Conservation (phyloP, 1,140 invertebrate genomes). For the Bombus polaris region DNA sequence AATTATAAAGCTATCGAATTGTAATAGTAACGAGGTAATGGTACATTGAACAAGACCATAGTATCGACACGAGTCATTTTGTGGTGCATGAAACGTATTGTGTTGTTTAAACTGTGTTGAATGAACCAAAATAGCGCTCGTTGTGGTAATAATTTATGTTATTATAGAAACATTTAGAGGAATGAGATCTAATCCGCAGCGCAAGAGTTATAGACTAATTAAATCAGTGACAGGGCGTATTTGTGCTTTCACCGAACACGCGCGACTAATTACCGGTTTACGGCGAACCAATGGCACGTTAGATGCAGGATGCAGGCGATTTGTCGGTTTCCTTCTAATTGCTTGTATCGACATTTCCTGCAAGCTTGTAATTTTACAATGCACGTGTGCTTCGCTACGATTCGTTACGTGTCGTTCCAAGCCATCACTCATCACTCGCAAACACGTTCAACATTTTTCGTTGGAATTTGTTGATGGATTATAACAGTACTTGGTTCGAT, state of each 20-base stretch:
- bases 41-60: slow-evolving; percentile 10
- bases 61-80: slow-evolving; percentile 33
- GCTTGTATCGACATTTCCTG: slow-evolving; percentile 38
- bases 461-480: no score
- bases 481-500: no score
- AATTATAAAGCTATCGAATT: not conserved
- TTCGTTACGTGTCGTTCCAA: slow-evolving; percentile 24
- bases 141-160: slow-evolving; percentile 62
- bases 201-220: slow-evolving; percentile 71
- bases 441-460: not conserved
- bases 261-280: slow-evolving; percentile 70
- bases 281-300: slow-evolving; percentile 61
- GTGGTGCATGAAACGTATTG: slow-evolving; percentile 42
- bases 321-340: slow-evolving; percentile 66
- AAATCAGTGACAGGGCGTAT: slow-evolving; percentile 70
- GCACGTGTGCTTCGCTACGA: slow-evolving; percentile 12
- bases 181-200: slow-evolving; percentile 36
- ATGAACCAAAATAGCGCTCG: slow-evolving; percentile 25
- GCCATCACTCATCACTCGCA: not conserved
- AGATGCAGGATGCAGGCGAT: slow-evolving; percentile 45
- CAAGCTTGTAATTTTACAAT: slow-evolving; percentile 38
- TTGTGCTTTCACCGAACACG: slow-evolving; percentile 65
- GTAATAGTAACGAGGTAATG: not conserved
- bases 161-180: slow-evolving; percentile 37
- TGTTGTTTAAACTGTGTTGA: not conserved